A percentile compares a stretch with the other conserved stretches of the same genome.
phyloP scores from a whole-genome alignment of 2,797 vertebrate genomes.

The Pangasius sanitwongsei region DNA sequence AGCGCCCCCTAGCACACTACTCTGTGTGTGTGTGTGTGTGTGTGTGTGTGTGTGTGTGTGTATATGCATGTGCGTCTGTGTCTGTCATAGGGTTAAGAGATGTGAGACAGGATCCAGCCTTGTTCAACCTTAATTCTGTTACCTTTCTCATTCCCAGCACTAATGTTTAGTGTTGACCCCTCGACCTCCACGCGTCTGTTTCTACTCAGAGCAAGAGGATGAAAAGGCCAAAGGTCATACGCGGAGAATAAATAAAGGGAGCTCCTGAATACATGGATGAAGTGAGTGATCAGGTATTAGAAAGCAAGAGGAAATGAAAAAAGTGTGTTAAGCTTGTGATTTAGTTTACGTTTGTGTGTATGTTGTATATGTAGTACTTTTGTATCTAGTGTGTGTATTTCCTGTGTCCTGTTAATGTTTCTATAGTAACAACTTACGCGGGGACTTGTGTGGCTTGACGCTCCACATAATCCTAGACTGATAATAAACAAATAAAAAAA shows the following conservation, averaged over 20 bases:
- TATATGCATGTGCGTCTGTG: neutral
- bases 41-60: neutral
- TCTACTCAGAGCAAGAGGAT: constrained; percentile 4
- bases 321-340: neutral
- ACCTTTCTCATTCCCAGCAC: neutral
- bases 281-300: constrained; percentile 1
- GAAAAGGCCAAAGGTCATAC: neutral
- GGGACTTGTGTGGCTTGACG: neutral
- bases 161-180: neutral
- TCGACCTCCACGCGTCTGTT: constrained; percentile 3
- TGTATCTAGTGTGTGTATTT: neutral
- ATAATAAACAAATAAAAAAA: neutral
- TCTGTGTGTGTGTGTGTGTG: neutral
- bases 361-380: neutral
- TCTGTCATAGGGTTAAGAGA: neutral
- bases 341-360: neutral
- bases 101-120: neutral
- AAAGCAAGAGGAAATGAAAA: neutral
- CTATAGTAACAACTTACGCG: neutral
- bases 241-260: neutral
- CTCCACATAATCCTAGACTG: neutral
- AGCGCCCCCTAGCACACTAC: neutral
- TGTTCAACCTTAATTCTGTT: neutral
- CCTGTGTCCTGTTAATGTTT: neutral
- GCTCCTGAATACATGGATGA: neutral